These are phyloP conservation scores for Balaeniceps rex DNA, from an alignment of 2,113 vertebrate species.

Conservation along the genomic window DNA sequence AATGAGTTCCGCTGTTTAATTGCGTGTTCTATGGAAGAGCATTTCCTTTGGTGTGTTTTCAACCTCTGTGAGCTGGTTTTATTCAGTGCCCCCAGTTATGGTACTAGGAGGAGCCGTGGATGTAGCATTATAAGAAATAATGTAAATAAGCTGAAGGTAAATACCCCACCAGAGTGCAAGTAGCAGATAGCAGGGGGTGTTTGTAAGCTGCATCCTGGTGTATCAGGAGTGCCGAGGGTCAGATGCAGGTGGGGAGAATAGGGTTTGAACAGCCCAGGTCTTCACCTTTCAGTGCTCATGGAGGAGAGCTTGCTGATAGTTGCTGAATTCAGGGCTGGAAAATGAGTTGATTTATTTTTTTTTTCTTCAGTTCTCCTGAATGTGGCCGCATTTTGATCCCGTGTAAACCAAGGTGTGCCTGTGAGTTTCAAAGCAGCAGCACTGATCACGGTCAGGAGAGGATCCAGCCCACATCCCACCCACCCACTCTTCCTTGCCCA, in stretches of 20 bases:
- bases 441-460: not conserved
- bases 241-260: no score
- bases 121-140: not conserved
- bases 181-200: not conserved
- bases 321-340: not conserved
- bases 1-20: fast-evolving
- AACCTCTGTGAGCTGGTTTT: not conserved
- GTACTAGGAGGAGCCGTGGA: not conserved
- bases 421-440: not conserved
- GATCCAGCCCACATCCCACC: not conserved
- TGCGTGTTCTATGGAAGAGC: fast-evolving
- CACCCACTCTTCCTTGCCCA: not conserved
- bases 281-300: not conserved
- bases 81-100: not conserved
- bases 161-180: no score
- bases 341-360: not conserved
- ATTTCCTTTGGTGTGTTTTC: not conserved
- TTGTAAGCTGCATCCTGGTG: not conserved
- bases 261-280: not conserved
- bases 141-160: not conserved
- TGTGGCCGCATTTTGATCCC: not conserved
- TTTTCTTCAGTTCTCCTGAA: not conserved
- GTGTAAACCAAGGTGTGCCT: not conserved
- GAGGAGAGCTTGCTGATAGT: not conserved
- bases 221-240: not conserved